Percentiles rank a stretch among this genome's conserved stretches.
Conservation (phyloP, 37 sponge, comb jelly and placozoan genomes). For the Mnemiopsis leidyi region DNA sequence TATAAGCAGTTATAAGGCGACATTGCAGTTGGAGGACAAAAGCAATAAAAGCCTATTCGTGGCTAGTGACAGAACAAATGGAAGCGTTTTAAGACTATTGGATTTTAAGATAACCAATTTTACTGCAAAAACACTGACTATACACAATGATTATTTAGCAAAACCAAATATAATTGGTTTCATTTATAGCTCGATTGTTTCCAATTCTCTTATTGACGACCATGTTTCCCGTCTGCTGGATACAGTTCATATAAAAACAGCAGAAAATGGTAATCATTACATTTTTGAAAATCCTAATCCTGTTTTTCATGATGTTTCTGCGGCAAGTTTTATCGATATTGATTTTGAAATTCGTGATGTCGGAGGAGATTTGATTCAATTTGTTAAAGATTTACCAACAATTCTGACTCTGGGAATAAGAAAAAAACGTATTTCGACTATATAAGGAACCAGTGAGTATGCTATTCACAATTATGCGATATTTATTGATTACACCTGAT, state of each 20-base stretch:
- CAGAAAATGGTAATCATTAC: background rate
- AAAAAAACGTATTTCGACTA: background rate
- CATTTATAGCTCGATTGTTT: constrained; percentile 28
- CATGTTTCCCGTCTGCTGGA: constrained; percentile 14
- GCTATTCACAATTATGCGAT: background rate
- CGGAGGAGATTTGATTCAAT: background rate
- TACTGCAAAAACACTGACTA: background rate
- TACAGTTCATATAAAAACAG: background rate
- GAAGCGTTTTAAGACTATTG: constrained; percentile 6
- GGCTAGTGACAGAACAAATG: background rate
- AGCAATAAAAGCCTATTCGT: constrained; percentile 5
- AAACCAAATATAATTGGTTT: background rate
- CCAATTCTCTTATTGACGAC: constrained; percentile 12
- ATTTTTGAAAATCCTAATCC: background rate
- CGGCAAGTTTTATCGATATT: constrained; percentile 24
- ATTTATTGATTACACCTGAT: constrained; percentile 16
- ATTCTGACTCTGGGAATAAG: constrained; percentile 27
- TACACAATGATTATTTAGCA: background rate
- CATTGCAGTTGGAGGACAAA: background rate
- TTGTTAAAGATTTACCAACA: constrained; percentile 2
- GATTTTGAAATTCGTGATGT: constrained; percentile 8
- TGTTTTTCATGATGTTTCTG: background rate
- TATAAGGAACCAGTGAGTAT: background rate
- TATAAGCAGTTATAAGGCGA: background rate
- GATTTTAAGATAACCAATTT: background rate